Conservation (phyloP, 2,888 invertebrate genomes). For the Gari tellinella region DNA sequence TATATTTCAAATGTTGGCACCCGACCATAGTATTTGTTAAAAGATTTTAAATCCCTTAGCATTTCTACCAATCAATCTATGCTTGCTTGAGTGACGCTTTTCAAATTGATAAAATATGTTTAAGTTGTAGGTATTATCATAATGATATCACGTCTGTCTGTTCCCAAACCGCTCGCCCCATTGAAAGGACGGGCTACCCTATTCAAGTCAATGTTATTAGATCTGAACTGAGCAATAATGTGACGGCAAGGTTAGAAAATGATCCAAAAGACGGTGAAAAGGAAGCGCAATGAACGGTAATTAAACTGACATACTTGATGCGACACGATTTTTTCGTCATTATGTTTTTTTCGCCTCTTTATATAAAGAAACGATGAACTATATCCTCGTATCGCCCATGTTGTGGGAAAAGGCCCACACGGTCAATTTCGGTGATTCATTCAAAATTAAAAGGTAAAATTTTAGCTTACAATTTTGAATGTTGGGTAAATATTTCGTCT, state of each 20-base stretch:
- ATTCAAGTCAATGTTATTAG: constrained; percentile 24
- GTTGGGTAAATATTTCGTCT: too few relatives aligned
- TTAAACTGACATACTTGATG: too few relatives aligned
- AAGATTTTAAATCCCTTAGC: constrained; percentile 28
- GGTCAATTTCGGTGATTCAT: too few relatives aligned
- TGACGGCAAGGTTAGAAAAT: constrained; percentile 21
- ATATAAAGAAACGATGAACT: too few relatives aligned
- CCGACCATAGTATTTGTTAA: constrained; percentile 19
- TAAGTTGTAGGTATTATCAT: constrained; percentile 23
- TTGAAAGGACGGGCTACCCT: constrained; percentile 1
- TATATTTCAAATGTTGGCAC: constrained; percentile 35
- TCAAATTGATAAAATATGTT: constrained; percentile 26
- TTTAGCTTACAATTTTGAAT: too few relatives aligned
- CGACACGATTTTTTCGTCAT: too few relatives aligned
- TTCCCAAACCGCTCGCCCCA: too few relatives aligned
- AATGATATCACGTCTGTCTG: constrained; percentile 15
- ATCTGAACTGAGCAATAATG: constrained; percentile 22
- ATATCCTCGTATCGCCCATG: too few relatives aligned
- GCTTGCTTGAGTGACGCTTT: constrained; percentile 31
- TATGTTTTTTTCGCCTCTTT: too few relatives aligned
- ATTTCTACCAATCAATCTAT: constrained; percentile 17
- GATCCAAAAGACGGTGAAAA: constrained; percentile 19
- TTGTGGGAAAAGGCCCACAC: too few relatives aligned
- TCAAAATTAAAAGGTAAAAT: too few relatives aligned
- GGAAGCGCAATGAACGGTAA: constrained; percentile 8